Percentiles rank a stretch among this genome's conserved stretches.
Evolutionary conservation across 1,140 invertebrate species (phyloP).

Genomic region (Euura saliciscinereae): DNA sequence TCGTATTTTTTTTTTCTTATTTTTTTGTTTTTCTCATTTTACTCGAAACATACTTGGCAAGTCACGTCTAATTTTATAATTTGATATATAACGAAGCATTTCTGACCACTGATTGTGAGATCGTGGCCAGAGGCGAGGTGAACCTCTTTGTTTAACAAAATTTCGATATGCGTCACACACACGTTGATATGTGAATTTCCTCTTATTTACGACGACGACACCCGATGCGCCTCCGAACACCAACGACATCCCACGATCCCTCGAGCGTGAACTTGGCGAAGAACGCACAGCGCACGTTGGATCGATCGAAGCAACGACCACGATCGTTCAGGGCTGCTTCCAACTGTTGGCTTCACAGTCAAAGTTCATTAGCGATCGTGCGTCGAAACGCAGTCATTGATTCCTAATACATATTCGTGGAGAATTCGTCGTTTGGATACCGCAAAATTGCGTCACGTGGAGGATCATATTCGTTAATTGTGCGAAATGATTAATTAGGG

Average conservation of each 20-base stretch:
- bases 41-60: conserved; percentile 60
- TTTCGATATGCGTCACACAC: neutral
- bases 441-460: too few species aligned
- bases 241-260: too few species aligned
- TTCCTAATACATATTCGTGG: too few species aligned
- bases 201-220: conserved; percentile 10
- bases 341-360: conserved; percentile 67
- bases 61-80: conserved; percentile 56
- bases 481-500: neutral
- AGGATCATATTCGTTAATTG: neutral
- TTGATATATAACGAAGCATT: conserved; percentile 52
- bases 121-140: too few species aligned
- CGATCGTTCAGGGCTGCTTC: conserved; percentile 66
- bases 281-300: neutral
- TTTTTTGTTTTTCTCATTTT: conserved; percentile 25
- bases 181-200: conserved; percentile 3
- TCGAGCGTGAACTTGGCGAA: too few species aligned
- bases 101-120: conserved; percentile 29
- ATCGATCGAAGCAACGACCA: neutral
- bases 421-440: too few species aligned
- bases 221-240: conserved; percentile 1
- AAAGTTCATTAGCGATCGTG: too few species aligned
- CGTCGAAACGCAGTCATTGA: too few species aligned
- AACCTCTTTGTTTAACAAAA: neutral
- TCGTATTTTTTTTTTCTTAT: neutral